Percentiles rank a stretch among this genome's conserved stretches.
phyloP scores from a whole-genome alignment of 2,797 vertebrate genomes.

The Sebastes flavidus region DNA sequence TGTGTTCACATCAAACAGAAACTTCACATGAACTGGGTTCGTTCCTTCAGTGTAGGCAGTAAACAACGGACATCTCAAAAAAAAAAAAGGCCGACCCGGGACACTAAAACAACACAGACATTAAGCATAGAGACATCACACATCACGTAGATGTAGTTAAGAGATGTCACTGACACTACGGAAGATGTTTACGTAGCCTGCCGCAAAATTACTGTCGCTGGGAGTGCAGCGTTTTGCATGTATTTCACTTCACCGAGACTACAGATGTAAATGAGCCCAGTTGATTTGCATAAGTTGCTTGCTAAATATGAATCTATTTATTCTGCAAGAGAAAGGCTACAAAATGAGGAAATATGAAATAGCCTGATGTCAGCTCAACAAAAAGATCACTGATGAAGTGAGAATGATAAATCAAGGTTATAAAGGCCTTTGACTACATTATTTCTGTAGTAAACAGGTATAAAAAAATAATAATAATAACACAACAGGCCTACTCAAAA shows the following conservation, averaged over 20 bases:
- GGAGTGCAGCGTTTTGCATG: neutral
- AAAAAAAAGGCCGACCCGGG: too few relatives aligned
- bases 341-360: too few relatives aligned
- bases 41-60: neutral
- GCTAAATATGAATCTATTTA: neutral
- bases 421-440: neutral
- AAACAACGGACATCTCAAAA: neutral
- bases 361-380: neutral
- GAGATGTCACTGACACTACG: neutral
- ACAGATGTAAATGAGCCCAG: neutral
- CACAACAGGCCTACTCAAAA: neutral
- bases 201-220: neutral
- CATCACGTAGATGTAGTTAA: neutral
- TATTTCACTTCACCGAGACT: neutral
- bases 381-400: neutral
- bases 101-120: neutral
- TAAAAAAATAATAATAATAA: neutral
- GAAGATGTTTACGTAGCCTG: too few relatives aligned
- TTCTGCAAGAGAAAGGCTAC: too few relatives aligned
- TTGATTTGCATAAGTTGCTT: neutral
- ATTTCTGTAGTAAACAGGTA: neutral
- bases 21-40: neutral
- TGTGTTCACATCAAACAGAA: constrained; percentile 39
- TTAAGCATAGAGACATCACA: neutral
- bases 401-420: neutral